Conservation (phyloP, 2,888 invertebrate genomes). For the Cheilosia vulpina region DNA sequence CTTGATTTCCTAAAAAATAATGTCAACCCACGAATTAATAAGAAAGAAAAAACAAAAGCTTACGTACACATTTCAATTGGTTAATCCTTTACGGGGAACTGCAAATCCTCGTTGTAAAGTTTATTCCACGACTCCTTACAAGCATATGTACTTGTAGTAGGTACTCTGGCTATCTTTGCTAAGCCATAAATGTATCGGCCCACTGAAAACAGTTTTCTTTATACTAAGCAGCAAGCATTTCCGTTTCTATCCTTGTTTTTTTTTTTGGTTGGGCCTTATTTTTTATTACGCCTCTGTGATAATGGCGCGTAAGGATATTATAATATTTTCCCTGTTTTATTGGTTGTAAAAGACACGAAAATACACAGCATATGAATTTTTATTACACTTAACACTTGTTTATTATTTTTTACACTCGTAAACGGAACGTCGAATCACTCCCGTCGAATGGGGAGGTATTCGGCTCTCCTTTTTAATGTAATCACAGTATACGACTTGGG, state of each 20-base stretch:
- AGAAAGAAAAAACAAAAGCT: neutral
- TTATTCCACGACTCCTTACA: constrained; percentile 37
- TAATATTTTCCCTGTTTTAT: constrained; percentile 42
- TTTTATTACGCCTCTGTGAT: constrained; percentile 43
- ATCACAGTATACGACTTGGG: constrained; percentile 14
- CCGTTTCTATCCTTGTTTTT: constrained; percentile 15
- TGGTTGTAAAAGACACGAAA: constrained; percentile 47
- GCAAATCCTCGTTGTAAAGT: constrained; percentile 30
- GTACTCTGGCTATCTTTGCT: too few relatives aligned
- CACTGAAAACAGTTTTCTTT: neutral
- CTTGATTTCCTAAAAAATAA: neutral
- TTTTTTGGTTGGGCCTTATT: neutral
- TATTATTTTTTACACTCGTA: constrained; percentile 18
- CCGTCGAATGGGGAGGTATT: neutral
- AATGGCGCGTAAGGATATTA: constrained; percentile 47
- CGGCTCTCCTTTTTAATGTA: constrained; percentile 1
- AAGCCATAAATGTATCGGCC: constrained; percentile 10
- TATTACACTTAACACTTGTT: constrained; percentile 34
- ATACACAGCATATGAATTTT: constrained; percentile 45
- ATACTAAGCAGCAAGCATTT: neutral
- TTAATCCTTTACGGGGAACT: constrained; percentile 53
- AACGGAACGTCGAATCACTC: constrained; percentile 23
- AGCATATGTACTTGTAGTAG: too few relatives aligned
- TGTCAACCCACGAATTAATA: neutral
- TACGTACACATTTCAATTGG: constrained; percentile 64